Evolutionary conservation across 2,888 invertebrate species (phyloP), one percentile per base, ranked within the genome.

Genomic region (Mylabris sibirica): DNA sequence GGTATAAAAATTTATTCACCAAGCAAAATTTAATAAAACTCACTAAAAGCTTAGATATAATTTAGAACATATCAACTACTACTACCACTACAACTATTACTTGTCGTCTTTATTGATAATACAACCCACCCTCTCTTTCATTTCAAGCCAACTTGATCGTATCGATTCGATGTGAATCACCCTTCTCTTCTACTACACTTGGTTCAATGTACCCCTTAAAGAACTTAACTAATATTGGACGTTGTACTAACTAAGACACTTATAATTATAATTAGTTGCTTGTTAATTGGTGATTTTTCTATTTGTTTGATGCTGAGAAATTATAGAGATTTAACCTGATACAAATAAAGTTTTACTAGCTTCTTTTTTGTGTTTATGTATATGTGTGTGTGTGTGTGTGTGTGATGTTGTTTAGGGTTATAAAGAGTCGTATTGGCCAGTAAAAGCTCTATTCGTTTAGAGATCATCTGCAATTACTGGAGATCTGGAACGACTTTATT

Each of bases 381-480:
- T n/a, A n/a, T n/a, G n/a, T n/a, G n/a, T n/a, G n/a, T n/a, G n/a
- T n/a, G n/a, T n/a, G n/a, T n/a, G n/a, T n/a, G n/a, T n/a, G n/a
- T n/a, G n/a, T 38, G 38, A 34, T 34, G 34, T 26, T 26, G 6
- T n/a, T n/a, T 20, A 49, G 49, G 9, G 2, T 9, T 49, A 6
- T 49, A 11, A 20, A 44, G 17, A 11, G 49, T 49, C 20, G 20
- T 49, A 20, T 49, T 49, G 49, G 49, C 49, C 2, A 44, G 44
- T 41, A 41, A 44, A 44, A 44, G 44, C 17, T n/a, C n/a, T 17
- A 44, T 44, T 44, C 44, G 44, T 17, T 44, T 44, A 38, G 38
- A 14, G 60, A 30, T 60, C 60, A 60, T 60, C 60, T 35, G 30
- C 60, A 60, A 60, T 60, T 60, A 60, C n/a, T 38, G 60, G n/a